phyloP scores from a whole-genome alignment of 2,113 vertebrate species.

The Esox niger region DNA sequence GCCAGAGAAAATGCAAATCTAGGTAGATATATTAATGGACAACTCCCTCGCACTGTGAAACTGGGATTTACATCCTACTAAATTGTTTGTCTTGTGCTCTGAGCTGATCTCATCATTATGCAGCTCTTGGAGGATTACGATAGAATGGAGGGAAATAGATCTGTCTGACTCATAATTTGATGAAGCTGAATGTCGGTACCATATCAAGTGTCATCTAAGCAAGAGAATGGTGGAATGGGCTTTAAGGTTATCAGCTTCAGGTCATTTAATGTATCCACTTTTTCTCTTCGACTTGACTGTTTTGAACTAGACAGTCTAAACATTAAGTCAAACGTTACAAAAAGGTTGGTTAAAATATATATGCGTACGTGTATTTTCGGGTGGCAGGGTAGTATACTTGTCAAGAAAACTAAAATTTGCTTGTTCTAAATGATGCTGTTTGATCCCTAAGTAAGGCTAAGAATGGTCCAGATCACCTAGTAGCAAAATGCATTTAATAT shows the following conservation, averaged over 20 bases:
- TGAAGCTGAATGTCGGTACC: constrained; percentile 72
- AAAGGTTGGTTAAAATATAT: background rate
- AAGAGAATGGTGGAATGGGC: background rate
- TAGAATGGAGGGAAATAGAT: constrained; percentile 75
- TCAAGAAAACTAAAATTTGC: too few species aligned
- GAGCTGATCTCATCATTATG: constrained; percentile 83
- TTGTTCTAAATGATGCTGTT: too few species aligned
- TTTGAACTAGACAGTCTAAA: background rate
- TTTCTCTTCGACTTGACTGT: background rate
- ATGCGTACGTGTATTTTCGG: too few species aligned
- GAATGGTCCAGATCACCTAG: too few species aligned
- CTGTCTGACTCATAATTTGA: constrained; percentile 72
- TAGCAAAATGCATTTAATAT: too few species aligned
- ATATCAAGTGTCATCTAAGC: constrained; percentile 16
- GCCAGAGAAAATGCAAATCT: constrained; percentile 64
- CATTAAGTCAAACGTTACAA: background rate
- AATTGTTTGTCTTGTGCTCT: constrained; percentile 77
- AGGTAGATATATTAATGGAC: constrained; percentile 74
- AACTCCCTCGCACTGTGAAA: constrained; percentile 74
- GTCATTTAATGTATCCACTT: background rate
- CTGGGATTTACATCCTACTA: constrained; percentile 66
- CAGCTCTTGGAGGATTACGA: constrained; percentile 71
- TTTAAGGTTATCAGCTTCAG: constrained; percentile 13
- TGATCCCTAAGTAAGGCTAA: too few species aligned
- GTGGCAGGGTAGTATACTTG: too few species aligned